Base-by-base conservation (phyloP, 2,113 vertebrate species). In the Oplegnathus fasciatus region DNA sequence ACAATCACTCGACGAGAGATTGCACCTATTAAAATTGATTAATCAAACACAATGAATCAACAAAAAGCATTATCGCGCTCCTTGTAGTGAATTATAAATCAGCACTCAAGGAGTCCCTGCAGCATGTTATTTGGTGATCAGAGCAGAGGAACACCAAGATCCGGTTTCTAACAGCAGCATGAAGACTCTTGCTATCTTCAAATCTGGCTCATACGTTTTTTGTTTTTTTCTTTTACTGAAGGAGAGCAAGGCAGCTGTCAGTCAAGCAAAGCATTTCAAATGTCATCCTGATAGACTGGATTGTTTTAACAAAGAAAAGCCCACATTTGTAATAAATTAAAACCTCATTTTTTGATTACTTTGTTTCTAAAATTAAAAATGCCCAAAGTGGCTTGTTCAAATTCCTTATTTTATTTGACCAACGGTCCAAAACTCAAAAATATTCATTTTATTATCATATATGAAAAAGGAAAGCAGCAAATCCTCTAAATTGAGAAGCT, bases 11-110 rank as follows among this genome's bases (percentile, higher is more conserved):
- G 15, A 71, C 67, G n/a, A 66, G 58, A 88, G 46, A 79, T 79
- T 44, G 44, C 34, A 77, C 57, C 37, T 50, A 85, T 90, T 87
- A 74, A 84, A 73, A 52, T 4, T 46, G 82, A 89, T 66, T 87
- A 66, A 84, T 77, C 20, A 75, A 65, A 76, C 17, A 62, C 44
- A 64, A 30, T 34, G 42, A 71, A 10, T 64, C 28, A 7, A 28
- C 37, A 40, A 44, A 77, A 40, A 84, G 50, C 40, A 26, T 75
- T 34, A 30, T 5, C 42, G 55, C 52, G 6, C 69, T 82, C 32
- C 57, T 58, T 28, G 68, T 57, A 50, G 72, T 60, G 62, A 83
- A 77, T 55, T 44, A 61, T 34, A 78, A 58, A 72, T 82, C 20
- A 30, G 10, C 69, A 14, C 50, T 82, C 5, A 20, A 30, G 42